These are phyloP conservation scores for Poecilia velifera DNA, from an alignment of 2,797 vertebrate species.

Conservation along the genomic window DNA sequence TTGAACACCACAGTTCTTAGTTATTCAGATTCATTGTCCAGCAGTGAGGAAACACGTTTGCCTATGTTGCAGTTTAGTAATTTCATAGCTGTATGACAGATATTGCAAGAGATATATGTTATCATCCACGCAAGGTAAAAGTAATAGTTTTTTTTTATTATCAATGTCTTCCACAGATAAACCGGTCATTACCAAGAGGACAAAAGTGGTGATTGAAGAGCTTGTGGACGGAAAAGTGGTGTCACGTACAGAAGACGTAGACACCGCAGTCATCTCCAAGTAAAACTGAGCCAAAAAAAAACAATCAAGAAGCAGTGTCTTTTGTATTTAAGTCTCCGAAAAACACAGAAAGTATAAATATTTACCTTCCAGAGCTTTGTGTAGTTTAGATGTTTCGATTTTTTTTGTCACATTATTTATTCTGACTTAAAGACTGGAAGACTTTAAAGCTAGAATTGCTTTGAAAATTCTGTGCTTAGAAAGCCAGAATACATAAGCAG, in stretches of 20 bases:
- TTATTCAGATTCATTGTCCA: not conserved
- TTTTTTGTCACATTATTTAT: slow-evolving; percentile 15
- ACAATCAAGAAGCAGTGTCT: not conserved
- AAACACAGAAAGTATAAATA: not conserved
- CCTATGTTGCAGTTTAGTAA: not conserved
- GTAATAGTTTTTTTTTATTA: not conserved
- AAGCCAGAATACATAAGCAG: not conserved
- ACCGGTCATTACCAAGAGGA: slow-evolving; percentile 78
- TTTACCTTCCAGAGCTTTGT: slow-evolving; percentile 1
- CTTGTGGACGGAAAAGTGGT: slow-evolving; percentile 87
- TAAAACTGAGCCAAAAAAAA: slow-evolving; percentile 8
- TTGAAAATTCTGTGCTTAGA: not conserved
- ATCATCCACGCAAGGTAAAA: not conserved
- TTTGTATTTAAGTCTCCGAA: not conserved
- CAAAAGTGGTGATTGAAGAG: slow-evolving; percentile 86
- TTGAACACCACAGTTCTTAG: not conserved
- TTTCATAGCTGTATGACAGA: not conserved
- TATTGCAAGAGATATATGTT: not conserved
- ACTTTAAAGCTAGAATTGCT: not conserved
- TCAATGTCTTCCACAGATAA: slow-evolving; percentile 41
- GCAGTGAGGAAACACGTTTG: not conserved
- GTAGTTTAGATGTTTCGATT: slow-evolving; percentile 1
- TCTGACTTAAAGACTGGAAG: slow-evolving; percentile 5
- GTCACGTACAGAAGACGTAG: slow-evolving; percentile 71
- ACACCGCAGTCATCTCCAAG: slow-evolving; percentile 20